These are phyloP conservation scores for Melinaea menophilus DNA, from an alignment of 2,888 invertebrate species.

Conservation along the genomic window DNA sequence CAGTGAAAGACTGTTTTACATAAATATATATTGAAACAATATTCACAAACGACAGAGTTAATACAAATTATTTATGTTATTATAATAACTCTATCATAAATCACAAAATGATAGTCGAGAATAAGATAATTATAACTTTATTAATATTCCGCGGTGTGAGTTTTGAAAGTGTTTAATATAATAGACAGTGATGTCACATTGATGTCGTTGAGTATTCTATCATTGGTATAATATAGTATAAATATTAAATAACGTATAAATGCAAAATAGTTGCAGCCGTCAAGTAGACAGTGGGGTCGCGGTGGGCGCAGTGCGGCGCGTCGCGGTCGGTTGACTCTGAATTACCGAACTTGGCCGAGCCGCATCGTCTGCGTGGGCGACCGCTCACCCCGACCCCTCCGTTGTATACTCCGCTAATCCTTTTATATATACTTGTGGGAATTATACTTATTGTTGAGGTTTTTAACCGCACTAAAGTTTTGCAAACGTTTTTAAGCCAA, in stretches of 20 bases:
- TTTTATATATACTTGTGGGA: slow-evolving; percentile 25
- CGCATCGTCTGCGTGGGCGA: slow-evolving; percentile 47
- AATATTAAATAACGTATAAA: neutral
- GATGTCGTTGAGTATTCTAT: too few relatives aligned
- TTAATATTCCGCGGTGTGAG: too few relatives aligned
- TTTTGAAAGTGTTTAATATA: too few relatives aligned
- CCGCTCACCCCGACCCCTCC: slow-evolving; percentile 43
- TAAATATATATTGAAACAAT: neutral
- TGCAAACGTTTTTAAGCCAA: slow-evolving; percentile 9
- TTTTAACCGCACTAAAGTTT: slow-evolving; percentile 9
- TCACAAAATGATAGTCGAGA: too few relatives aligned
- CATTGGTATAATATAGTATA: neutral
- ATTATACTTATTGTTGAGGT: slow-evolving; percentile 18
- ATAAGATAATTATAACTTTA: too few relatives aligned
- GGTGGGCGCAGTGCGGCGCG: slow-evolving; percentile 39
- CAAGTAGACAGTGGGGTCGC: slow-evolving; percentile 35
- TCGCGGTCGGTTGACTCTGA: slow-evolving; percentile 50
- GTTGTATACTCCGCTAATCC: slow-evolving; percentile 37
- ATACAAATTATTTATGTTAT: too few relatives aligned
- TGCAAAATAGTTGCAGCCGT: slow-evolving; percentile 4
- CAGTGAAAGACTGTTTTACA: neutral
- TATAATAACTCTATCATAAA: too few relatives aligned
- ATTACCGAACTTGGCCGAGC: slow-evolving; percentile 62
- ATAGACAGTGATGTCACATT: too few relatives aligned
- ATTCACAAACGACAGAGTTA: too few relatives aligned